These are phyloP conservation scores for Crocodylus rhombifer DNA, from an alignment of 2,797 vertebrate species.

Conservation along the genomic window DNA sequence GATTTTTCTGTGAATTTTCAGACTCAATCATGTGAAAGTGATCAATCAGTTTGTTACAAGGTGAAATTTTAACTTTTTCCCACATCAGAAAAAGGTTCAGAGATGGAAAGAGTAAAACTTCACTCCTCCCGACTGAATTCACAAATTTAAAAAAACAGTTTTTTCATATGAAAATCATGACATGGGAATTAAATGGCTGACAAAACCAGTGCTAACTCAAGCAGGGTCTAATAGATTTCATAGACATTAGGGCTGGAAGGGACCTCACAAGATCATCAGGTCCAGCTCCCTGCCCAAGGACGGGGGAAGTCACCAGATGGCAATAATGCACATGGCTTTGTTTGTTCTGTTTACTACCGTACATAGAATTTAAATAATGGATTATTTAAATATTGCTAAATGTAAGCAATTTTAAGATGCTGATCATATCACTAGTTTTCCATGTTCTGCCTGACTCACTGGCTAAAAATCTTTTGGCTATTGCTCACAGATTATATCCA, in stretches of 20 bases:
- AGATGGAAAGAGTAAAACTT: conserved; percentile 34
- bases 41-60: background rate
- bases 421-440: background rate
- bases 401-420: fast-evolving
- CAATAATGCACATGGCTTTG: background rate
- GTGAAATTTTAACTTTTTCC: conserved; percentile 8
- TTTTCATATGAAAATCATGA: fast-evolving
- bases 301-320: background rate
- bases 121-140: background rate
- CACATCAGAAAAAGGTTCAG: background rate
- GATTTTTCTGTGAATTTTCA: background rate
- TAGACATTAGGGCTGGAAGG: too few species aligned
- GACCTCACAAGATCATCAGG: too few species aligned
- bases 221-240: fast-evolving
- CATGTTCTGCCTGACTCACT: background rate
- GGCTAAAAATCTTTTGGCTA: fast-evolving
- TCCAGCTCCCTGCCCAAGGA: too few species aligned
- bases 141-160: background rate
- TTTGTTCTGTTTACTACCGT: fast-evolving
- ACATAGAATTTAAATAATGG: fast-evolving
- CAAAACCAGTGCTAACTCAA: background rate
- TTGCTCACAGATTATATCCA: background rate
- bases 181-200: background rate
- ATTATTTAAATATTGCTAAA: background rate
- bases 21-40: background rate